Evolutionary conservation across 2,797 vertebrate species (phyloP).

Genomic region (Acanthurus leucopareius): DNA sequence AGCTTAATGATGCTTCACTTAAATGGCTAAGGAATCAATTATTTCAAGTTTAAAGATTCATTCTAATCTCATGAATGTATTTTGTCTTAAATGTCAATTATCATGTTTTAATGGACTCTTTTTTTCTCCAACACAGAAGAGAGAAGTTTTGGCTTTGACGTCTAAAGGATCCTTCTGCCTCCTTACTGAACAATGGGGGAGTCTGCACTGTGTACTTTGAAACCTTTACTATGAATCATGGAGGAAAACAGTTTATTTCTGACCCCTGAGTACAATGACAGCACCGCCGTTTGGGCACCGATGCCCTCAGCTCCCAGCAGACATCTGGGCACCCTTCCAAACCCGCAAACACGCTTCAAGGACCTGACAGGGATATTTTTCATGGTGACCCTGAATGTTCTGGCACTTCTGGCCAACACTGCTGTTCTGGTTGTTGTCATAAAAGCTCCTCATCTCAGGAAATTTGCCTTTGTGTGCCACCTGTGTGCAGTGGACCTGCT

Average conservation of each 20-base stretch:
- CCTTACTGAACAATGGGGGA: conserved; percentile 63
- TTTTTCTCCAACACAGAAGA: conserved; percentile 68
- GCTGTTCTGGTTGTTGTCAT: conserved; percentile 89
- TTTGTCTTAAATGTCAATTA: not conserved
- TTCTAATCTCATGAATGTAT: not conserved
- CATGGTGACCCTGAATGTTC: conserved; percentile 90
- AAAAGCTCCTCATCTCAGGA: conserved; percentile 91
- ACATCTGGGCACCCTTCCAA: conserved; percentile 77
- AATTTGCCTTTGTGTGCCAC: conserved; percentile 93
- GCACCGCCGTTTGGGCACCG: conserved; percentile 53
- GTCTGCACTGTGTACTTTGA: conserved; percentile 32
- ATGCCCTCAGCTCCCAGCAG: conserved; percentile 76
- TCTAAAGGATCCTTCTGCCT: conserved; percentile 16
- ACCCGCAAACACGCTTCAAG: conserved; percentile 75
- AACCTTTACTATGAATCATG: conserved; percentile 76
- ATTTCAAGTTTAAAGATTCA: not conserved
- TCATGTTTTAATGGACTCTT: conserved; percentile 14
- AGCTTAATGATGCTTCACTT: not conserved
- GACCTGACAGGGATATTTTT: conserved; percentile 88
- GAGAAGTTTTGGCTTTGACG: conserved; percentile 35
- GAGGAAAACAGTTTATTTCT: conserved; percentile 65
- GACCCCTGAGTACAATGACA: conserved; percentile 72
- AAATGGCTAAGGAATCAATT: not conserved
- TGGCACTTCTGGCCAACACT: conserved; percentile 90
- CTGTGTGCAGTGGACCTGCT: conserved; percentile 93